Base-by-base conservation (phyloP, 2,797 vertebrate genomes). In the Hemitrygon akajei region DNA sequence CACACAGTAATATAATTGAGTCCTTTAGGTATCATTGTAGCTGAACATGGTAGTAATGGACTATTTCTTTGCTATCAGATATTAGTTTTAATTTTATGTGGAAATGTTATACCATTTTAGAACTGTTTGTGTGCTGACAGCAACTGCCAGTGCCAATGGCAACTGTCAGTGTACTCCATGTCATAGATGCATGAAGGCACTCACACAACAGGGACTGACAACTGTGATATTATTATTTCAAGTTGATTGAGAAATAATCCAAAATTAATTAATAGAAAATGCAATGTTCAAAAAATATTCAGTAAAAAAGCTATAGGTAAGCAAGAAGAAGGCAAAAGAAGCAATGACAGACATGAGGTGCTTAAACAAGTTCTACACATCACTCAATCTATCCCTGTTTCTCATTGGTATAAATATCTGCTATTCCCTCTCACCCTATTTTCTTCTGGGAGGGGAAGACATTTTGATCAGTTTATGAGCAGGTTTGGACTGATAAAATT, bases 11-110 rank as follows among this genome's bases (percentile, higher is more conserved):
- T 56, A 37, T 92, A 92, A 92, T 92, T 92, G 89, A 71, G 69
- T 47, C 37, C 3, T 75, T 92, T 40, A 47, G 37, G 63, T 92
- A 37, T 3, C 89, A 73, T 75, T 25, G 47, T 27, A 92, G 40
- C 89, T 6, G 12, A 92, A 92, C 25, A 75, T 73, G 92, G 40
- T 20, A 92, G 40, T 25, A 34, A 27, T 3, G 84, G 58, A 92
- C 25, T 75, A 40, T 0, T 47, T 92, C 66, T 30, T 37, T 92
- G 66, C 34, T 75, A 73, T 56, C 69, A 47, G 10, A 73, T 92
- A 92, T 92, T 73, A 40, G 69, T 73, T 92, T 92, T 92, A 92
- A 92, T 92, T 91, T 92, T 92, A 73, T 75, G 89, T 92, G 89
- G 84, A 73, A 92, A 73, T 92, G 47, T 92, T 92, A 92, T 92